phyloP scores from a whole-genome alignment of 2,888 invertebrate species.

The Dryobotodes eremita region DNA sequence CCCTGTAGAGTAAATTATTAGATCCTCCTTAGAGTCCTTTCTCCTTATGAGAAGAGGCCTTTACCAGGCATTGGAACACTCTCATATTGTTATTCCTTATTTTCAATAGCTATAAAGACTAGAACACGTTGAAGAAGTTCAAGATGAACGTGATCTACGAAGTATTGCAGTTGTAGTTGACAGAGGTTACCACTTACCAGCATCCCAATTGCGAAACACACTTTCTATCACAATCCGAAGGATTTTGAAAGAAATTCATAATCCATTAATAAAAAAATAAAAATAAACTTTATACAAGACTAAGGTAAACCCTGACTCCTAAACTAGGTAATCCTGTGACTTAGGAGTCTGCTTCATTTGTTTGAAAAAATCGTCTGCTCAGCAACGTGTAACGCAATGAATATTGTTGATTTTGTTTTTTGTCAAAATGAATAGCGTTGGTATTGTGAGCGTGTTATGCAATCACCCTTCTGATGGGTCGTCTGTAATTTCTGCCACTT shows the following conservation, averaged over 20 bases:
- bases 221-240: not conserved
- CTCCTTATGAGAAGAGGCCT: not conserved
- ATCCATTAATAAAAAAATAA: no score
- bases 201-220: not conserved
- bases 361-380: not conserved
- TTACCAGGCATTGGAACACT: not conserved
- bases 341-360: not conserved
- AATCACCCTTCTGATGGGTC: not conserved
- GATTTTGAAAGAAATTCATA: not conserved
- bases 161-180: not conserved
- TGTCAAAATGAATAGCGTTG: no score
- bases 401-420: no score
- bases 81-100: not conserved
- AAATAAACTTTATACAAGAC: no score
- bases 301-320: no score
- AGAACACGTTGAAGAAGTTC: not conserved
- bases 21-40: not conserved
- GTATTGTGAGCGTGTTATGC: not conserved
- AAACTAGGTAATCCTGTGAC: no score
- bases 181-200: not conserved
- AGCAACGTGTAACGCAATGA: not conserved
- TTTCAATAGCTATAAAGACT: not conserved
- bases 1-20: no score
- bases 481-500: not conserved
- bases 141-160: not conserved